Conservation (phyloP, 2,888 invertebrate genomes). For the Leucoma salicis region DNA sequence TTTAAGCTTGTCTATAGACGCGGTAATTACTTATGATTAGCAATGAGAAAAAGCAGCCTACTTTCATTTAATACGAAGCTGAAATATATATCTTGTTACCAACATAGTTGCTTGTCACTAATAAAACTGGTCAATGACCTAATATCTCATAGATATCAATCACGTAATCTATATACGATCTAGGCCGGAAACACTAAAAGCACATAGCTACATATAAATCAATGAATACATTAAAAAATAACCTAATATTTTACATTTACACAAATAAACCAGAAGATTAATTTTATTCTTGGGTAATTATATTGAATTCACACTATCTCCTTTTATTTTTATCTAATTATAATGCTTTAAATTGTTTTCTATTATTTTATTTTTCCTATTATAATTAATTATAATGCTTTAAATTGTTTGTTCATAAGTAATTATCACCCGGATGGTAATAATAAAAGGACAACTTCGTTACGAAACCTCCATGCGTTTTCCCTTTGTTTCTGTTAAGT, state of each 20-base stretch:
- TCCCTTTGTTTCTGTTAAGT: too few relatives aligned
- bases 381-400: too few relatives aligned
- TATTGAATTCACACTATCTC: not conserved
- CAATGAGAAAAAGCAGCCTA: too few relatives aligned
- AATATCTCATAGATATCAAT: not conserved
- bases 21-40: too few relatives aligned
- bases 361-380: not conserved
- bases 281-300: not conserved
- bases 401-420: too few relatives aligned
- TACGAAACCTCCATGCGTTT: too few relatives aligned
- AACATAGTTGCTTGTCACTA: too few relatives aligned
- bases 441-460: too few relatives aligned
- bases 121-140: slow-evolving; percentile 1
- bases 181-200: slow-evolving; percentile 2
- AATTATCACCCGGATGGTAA: too few relatives aligned
- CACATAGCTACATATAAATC: not conserved
- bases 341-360: not conserved
- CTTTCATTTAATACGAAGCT: too few relatives aligned
- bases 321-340: not conserved
- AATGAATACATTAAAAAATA: not conserved
- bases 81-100: too few relatives aligned
- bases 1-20: too few relatives aligned
- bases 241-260: not conserved
- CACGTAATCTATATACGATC: not conserved
- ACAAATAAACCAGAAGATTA: not conserved